Percentiles rank a stretch among this genome's conserved stretches.
Evolutionary conservation across 1,140 invertebrate genomes (phyloP).

Genomic region (Aleiodes sp.): DNA sequence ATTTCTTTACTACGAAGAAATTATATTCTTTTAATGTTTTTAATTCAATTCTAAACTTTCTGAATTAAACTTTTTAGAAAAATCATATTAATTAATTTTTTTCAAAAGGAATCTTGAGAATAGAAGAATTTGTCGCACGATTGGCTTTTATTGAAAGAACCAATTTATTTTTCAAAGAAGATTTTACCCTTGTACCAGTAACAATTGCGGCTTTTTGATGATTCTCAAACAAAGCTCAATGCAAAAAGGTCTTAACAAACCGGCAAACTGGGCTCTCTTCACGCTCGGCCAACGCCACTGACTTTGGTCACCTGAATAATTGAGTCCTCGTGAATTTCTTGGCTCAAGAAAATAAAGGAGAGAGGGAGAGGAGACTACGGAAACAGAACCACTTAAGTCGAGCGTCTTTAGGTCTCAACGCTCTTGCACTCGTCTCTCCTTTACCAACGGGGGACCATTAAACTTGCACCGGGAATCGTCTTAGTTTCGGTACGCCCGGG

Average conservation of each 20-base stretch:
- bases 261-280: background rate
- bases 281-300: constrained; percentile 27
- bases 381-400: constrained; percentile 44
- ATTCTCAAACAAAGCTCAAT: background rate
- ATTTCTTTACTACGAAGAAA: too few species aligned
- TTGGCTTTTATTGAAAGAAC: background rate
- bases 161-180: background rate
- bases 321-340: constrained; percentile 33
- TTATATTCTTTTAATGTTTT: too few species aligned
- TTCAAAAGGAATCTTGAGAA: too few species aligned
- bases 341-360: constrained; percentile 19
- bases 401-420: constrained; percentile 49
- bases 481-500: constrained; percentile 43
- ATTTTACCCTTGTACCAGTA: background rate
- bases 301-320: constrained; percentile 44
- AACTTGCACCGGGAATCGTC: constrained; percentile 49
- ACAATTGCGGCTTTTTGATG: background rate
- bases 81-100: too few species aligned
- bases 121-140: background rate
- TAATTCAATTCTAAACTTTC: too few species aligned
- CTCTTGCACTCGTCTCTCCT: constrained; percentile 4
- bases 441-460: constrained; percentile 46
- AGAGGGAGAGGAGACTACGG: constrained; percentile 17
- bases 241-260: background rate
- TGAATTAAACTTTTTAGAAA: too few species aligned